Evolutionary conservation across 1,140 invertebrate species (phyloP).

Genomic region (Lithobius niger): DNA sequence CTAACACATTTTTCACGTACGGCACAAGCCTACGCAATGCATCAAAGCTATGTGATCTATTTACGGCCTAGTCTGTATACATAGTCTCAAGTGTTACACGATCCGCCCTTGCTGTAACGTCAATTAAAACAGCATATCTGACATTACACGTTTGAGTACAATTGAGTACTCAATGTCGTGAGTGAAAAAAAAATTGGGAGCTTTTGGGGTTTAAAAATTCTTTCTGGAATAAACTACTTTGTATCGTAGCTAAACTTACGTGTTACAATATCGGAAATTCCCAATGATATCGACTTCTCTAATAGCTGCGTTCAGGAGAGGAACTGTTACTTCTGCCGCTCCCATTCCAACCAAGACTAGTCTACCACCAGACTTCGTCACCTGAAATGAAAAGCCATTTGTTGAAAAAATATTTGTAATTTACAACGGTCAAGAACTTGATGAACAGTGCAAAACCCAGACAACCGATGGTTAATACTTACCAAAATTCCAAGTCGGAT

Average conservation of each 20-base stretch:
- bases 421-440: background rate
- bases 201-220: too few relatives aligned
- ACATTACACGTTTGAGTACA: too few relatives aligned
- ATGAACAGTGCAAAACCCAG: background rate
- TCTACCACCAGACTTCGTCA: constrained; percentile 65
- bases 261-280: constrained; percentile 81
- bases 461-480: constrained; percentile 21
- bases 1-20: too few relatives aligned
- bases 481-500: constrained; percentile 62
- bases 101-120: too few relatives aligned
- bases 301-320: constrained; percentile 59
- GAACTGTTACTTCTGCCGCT: constrained; percentile 57
- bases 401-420: background rate
- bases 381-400: constrained; percentile 42
- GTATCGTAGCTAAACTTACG: constrained; percentile 41
- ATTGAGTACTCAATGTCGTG: too few relatives aligned
- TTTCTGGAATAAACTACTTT: background rate
- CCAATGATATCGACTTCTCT: constrained; percentile 83
- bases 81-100: too few relatives aligned
- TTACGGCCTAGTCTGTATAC: too few relatives aligned
- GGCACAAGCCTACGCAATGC: too few relatives aligned
- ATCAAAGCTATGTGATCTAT: too few relatives aligned
- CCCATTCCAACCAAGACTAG: constrained; percentile 78
- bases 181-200: too few relatives aligned
- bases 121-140: too few relatives aligned